Percentiles rank a stretch among this genome's conserved stretches.
Conservation (phyloP, 1,140 invertebrate species). For the Drosophila bifasciata region DNA sequence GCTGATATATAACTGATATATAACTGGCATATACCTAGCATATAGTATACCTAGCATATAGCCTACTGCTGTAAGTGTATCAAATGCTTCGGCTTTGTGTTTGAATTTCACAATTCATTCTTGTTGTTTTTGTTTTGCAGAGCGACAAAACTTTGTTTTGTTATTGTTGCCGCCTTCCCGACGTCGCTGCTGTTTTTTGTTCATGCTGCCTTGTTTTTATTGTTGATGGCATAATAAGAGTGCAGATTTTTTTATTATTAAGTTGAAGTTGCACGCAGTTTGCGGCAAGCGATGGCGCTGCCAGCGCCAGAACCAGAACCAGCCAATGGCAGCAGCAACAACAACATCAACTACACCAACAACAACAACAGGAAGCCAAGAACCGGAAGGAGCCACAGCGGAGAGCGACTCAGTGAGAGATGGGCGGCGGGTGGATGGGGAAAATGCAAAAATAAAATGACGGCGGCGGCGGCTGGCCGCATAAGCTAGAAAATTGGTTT, state of each 20-base stretch:
- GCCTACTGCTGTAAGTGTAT: too few species aligned
- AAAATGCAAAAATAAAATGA: constrained; percentile 59
- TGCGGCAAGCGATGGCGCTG: constrained; percentile 42
- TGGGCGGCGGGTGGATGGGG: not conserved
- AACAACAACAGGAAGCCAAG: constrained; percentile 15
- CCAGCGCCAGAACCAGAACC: constrained; percentile 42
- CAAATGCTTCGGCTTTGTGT: not conserved
- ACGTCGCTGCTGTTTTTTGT: constrained; percentile 40
- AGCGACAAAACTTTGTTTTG: constrained; percentile 66
- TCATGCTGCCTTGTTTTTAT: constrained; percentile 61
- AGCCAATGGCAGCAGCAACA: not conserved
- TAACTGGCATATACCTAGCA: too few species aligned
- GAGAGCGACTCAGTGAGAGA: not conserved
- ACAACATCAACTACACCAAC: constrained; percentile 4
- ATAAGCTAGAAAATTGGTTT: not conserved
- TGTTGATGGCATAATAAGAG: constrained; percentile 78
- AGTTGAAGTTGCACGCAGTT: constrained; percentile 76
- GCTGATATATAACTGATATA: too few species aligned
- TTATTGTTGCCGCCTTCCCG: constrained; percentile 41
- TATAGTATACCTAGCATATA: too few species aligned
- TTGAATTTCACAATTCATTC: too few species aligned
- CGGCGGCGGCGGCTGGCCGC: constrained; percentile 2
- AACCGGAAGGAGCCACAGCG: constrained; percentile 11
- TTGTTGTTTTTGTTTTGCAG: constrained; percentile 32
- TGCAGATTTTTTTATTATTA: constrained; percentile 74